A percentile compares a stretch with the other conserved stretches of the same genome.
Evolutionary conservation across 1,140 invertebrate species (phyloP).

Genomic region (Lucilia sericata): DNA sequence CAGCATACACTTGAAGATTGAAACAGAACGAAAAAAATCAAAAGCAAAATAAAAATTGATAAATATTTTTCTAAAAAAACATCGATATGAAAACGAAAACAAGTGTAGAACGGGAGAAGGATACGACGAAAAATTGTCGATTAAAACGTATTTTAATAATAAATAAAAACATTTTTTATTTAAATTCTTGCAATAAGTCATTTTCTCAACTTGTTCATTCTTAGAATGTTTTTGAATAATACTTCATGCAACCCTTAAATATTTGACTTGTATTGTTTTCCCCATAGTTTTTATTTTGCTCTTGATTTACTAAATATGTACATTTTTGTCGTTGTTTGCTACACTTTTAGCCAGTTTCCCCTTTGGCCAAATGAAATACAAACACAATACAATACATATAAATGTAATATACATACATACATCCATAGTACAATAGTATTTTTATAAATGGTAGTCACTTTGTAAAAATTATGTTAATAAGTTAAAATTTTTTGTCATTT

Average conservation of each 20-base stretch:
- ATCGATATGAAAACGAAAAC: not conserved
- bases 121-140: not conserved
- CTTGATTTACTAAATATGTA: not conserved
- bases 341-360: not conserved
- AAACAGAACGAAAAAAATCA: not conserved
- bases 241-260: constrained; percentile 6
- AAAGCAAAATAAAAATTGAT: not conserved
- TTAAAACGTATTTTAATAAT: not conserved
- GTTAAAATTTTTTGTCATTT: constrained; percentile 2
- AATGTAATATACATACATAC: no score
- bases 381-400: no score
- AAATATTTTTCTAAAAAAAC: constrained; percentile 3
- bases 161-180: not conserved
- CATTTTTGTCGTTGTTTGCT: not conserved
- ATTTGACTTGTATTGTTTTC: not conserved
- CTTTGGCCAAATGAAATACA: not conserved
- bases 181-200: constrained; percentile 8
- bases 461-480: constrained; percentile 25
- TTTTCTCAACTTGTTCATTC: not conserved
- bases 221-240: not conserved
- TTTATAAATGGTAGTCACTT: constrained; percentile 12
- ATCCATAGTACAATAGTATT: no score
- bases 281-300: not conserved
- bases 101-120: not conserved
- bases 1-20: not conserved